Percentiles rank a stretch among this genome's conserved stretches.
Evolutionary conservation across 2,113 vertebrate species (phyloP).

Genomic region (Rousettus leschenaultii): DNA sequence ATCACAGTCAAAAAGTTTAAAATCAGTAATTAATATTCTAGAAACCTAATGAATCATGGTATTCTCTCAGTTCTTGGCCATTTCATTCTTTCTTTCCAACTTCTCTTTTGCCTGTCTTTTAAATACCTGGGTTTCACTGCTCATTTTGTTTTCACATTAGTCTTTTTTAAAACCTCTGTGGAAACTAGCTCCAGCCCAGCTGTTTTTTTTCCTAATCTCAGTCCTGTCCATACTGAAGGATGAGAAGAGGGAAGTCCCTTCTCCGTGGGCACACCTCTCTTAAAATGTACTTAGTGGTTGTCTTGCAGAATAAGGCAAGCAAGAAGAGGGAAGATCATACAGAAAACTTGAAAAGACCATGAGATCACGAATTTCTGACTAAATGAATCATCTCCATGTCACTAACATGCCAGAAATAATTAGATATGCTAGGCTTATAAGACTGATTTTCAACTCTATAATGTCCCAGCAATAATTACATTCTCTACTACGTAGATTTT

Average conservation of each 20-base stretch:
- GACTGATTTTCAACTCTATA: background rate
- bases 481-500: background rate
- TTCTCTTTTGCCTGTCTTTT: background rate
- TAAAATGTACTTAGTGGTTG: background rate
- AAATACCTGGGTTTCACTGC: background rate
- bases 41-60: background rate
- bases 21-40: background rate
- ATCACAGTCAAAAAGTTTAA: background rate
- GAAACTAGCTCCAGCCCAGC: background rate
- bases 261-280: background rate
- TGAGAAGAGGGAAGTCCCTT: background rate
- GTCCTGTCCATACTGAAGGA: background rate
- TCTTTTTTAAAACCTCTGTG: background rate
- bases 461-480: background rate
- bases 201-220: background rate
- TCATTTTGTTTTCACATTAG: background rate
- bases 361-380: background rate
- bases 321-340: background rate
- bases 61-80: background rate
- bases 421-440: background rate
- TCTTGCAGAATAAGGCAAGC: background rate
- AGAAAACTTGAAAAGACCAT: background rate
- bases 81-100: background rate
- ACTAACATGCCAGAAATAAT: background rate
- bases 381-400: background rate